A percentile compares a stretch with the other conserved stretches of the same genome.
Conservation (phyloP, 2,113 vertebrate species). For the Hippocampus barbouri region DNA sequence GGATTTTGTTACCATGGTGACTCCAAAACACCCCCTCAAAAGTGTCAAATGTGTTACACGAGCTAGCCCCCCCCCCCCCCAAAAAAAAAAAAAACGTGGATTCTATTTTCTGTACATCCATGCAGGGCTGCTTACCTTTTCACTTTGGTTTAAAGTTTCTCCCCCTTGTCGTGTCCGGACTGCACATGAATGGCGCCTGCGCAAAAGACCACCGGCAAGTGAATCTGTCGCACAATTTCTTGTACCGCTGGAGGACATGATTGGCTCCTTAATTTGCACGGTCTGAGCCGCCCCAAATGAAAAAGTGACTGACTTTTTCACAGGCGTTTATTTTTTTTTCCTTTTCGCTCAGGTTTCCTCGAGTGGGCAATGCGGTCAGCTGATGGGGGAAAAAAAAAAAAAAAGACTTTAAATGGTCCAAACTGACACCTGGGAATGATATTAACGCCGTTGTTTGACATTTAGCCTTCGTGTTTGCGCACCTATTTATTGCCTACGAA, state of each 20-base stretch:
- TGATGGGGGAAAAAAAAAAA: neutral
- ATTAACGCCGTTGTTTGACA: neutral
- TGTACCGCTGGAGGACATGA: neutral
- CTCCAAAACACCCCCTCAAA: too few relatives aligned
- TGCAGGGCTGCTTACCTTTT: neutral
- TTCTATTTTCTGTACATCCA: too few relatives aligned
- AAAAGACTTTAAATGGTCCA: neutral
- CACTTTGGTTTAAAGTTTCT: neutral
- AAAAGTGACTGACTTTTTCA: neutral
- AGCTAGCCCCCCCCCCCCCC: too few relatives aligned
- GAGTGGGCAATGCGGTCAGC: neutral
- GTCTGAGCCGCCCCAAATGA: neutral
- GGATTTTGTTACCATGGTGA: too few relatives aligned
- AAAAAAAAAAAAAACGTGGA: too few relatives aligned
- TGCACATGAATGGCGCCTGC: neutral
- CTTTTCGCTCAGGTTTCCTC: neutral
- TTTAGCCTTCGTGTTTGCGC: neutral
- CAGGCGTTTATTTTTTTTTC: neutral
- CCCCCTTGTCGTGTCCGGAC: neutral
- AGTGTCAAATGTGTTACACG: too few relatives aligned
- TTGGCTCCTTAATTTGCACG: neutral
- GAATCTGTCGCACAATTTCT: neutral
- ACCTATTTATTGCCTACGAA: conserved; percentile 4
- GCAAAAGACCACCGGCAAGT: neutral
- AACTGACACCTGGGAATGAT: neutral